Conservation (phyloP, 2,113 vertebrate genomes). For the Butorides virescens region DNA sequence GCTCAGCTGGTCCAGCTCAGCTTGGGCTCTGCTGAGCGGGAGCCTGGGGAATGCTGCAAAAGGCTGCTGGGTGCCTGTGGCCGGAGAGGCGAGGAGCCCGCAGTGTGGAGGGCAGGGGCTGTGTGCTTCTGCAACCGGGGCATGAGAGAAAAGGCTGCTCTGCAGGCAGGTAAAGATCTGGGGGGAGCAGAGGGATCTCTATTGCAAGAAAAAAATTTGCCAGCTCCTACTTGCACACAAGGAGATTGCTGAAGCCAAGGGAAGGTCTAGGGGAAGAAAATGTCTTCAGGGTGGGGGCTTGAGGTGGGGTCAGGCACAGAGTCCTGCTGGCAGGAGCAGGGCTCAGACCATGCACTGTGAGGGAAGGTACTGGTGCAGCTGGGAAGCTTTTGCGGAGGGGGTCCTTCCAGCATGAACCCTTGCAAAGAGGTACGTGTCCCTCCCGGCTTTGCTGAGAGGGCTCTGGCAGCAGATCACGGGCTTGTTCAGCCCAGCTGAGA, state of each 20-base stretch:
- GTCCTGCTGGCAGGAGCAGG: background rate
- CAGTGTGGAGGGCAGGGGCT: rapidly evolving
- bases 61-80: background rate
- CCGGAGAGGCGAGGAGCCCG: background rate
- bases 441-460: background rate
- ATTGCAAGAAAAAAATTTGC: background rate
- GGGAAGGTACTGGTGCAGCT: background rate
- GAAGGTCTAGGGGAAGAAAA: background rate
- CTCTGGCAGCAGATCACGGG: background rate
- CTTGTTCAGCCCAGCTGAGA: background rate
- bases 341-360: background rate
- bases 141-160: background rate
- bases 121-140: rapidly evolving
- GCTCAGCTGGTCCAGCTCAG: background rate
- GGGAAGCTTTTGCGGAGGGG: background rate
- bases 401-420: background rate
- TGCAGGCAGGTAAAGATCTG: background rate
- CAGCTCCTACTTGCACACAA: background rate
- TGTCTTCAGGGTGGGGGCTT: background rate
- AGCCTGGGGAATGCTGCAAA: background rate
- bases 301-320: background rate
- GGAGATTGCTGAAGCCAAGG: background rate
- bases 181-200: background rate
- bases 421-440: background rate
- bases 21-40: background rate